Conservation (phyloP, 2,113 vertebrate species). For the Mobula birostris region DNA sequence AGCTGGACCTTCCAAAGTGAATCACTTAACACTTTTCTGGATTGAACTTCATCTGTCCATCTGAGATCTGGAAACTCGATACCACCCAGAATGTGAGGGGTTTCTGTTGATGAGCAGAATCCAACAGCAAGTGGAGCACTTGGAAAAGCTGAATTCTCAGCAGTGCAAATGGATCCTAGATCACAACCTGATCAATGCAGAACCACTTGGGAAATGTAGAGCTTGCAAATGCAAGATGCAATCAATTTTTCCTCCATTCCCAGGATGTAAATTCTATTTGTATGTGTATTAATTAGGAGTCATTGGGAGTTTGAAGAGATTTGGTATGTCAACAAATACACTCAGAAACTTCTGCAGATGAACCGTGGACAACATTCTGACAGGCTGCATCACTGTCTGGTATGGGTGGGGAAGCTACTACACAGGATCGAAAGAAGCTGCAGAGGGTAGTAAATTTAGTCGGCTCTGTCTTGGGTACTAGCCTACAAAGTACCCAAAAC, state of each 20-base stretch:
- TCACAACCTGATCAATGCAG: background rate
- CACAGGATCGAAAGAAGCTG: too few species aligned
- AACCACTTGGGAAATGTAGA: background rate
- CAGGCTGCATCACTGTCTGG: too few species aligned
- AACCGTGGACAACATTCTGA: too few species aligned
- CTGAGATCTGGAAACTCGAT: background rate
- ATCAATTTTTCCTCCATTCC: background rate
- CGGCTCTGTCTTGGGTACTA: too few species aligned
- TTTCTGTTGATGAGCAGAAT: background rate
- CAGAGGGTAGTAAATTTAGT: too few species aligned
- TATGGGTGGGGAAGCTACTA: too few species aligned
- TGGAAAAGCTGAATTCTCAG: background rate
- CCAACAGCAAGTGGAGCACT: background rate
- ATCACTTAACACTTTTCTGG: too few species aligned
- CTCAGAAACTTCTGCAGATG: too few species aligned
- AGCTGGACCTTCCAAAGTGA: too few species aligned
- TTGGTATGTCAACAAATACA: too few species aligned
- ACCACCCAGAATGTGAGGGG: background rate
- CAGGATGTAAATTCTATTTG: background rate
- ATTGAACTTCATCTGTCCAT: background rate
- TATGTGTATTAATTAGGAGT: background rate
- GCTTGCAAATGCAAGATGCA: background rate
- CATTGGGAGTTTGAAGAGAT: too few species aligned
- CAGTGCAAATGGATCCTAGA: background rate
- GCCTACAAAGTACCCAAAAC: too few species aligned